Evolutionary conservation across 2,113 vertebrate species (phyloP), one percentile per base, ranked within the genome.

Genomic region (Mugil cephalus): DNA sequence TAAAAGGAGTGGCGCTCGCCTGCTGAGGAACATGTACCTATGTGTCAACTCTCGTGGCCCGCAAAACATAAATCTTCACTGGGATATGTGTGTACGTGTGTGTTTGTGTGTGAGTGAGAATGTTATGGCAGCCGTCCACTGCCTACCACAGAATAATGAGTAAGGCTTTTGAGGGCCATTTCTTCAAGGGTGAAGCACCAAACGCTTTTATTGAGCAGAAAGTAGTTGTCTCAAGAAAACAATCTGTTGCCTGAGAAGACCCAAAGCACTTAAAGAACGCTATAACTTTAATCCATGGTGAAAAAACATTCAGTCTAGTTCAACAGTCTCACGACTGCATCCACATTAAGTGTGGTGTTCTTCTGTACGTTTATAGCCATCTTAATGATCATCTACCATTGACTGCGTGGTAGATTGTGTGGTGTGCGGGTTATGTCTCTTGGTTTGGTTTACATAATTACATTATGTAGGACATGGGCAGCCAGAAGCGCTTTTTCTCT

Each of bases 391-490:
- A 78, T 79, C 56, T 48, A 52, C 53, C 47, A 77, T 83, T 77
- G 84, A 88, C 84, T 78, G 77, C 61, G 63, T 80, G 59, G 69
- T 74, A 38, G 80, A 79, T 78, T 79, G 73, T 79, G 83, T 79
- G 73, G 62, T 58, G 65, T 64, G 62, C 30, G 52, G 60, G 43
- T 59, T 74, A 68, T 81, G 70, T 71, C 58, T 82, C 74, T 85
- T 77, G 73, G 76, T 89, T 85, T 85, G 72, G 80, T 91, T 91
- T 89, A 88, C 83, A 89, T 91, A 90, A 93, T 91, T 80, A 81
- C 86, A 87, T 88, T 91, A 93, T 93, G 90, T 93, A 90, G 91
- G 91, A 91, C 88, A 91, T 87, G 86, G 84, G 90, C 87, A 89
- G 90, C 91, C 89, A 92, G 88, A 88, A 93, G 91, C 89, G 15